These are phyloP conservation scores for Neomorphus geoffroyi DNA, from an alignment of 2,797 vertebrate genomes.

Conservation along the genomic window DNA sequence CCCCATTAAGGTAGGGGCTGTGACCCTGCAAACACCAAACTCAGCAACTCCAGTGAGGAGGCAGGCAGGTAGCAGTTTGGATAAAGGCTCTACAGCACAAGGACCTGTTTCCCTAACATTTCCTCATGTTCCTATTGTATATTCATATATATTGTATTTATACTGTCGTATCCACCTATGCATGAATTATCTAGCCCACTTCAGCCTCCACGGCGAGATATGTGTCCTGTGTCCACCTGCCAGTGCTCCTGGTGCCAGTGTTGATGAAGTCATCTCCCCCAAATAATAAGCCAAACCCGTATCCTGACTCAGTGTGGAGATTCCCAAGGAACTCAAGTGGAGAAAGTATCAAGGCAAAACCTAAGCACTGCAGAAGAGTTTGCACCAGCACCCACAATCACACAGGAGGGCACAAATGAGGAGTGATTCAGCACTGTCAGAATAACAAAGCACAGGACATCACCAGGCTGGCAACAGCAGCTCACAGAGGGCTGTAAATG, in stretches of 20 bases:
- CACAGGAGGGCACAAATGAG: background rate
- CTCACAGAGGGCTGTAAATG: background rate
- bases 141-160: background rate
- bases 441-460: background rate
- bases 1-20: accelerated
- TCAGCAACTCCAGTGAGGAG: background rate
- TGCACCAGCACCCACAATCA: background rate
- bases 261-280: background rate
- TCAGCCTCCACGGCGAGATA: background rate
- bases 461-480: background rate
- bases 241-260: background rate
- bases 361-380: background rate
- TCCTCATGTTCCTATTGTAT: background rate
- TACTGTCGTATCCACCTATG: background rate
- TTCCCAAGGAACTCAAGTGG: background rate
- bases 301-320: background rate
- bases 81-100: background rate
- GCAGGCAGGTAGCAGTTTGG: background rate
- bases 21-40: background rate
- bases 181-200: background rate
- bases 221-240: background rate
- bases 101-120: background rate
- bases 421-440: background rate
- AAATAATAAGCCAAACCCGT: background rate
- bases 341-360: background rate